phyloP scores from a whole-genome alignment of 1,140 invertebrate species.

The Neodiprion lecontei region DNA sequence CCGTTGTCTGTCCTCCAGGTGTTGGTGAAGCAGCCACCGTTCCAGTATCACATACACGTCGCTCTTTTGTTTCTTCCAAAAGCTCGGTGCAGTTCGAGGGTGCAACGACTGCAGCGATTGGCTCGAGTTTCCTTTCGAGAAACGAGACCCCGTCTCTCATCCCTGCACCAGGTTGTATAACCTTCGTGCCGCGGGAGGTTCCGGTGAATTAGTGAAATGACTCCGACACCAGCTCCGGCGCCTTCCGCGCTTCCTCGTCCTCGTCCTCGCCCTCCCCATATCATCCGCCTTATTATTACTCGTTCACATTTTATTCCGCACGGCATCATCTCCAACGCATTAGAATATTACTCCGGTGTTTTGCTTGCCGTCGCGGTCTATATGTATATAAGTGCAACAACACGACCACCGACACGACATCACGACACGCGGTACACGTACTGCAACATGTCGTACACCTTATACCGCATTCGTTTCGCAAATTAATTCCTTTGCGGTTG shows the following conservation, averaged over 20 bases:
- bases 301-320: conserved; percentile 7
- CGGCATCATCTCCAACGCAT: background rate
- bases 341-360: conserved; percentile 6
- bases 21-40: too few species aligned
- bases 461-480: background rate
- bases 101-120: too few species aligned
- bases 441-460: too few species aligned
- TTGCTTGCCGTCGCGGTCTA: background rate
- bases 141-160: background rate
- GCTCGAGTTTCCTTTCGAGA: background rate
- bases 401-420: too few species aligned
- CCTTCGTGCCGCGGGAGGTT: background rate
- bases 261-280: background rate
- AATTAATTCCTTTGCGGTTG: background rate
- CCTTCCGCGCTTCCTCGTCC: background rate
- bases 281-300: conserved; percentile 5
- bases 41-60: too few species aligned
- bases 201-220: conserved; percentile 5
- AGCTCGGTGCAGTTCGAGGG: background rate
- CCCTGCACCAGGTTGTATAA: background rate
- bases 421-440: too few species aligned
- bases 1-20: too few species aligned
- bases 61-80: background rate
- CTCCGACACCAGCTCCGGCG: background rate
- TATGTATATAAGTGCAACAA: too few species aligned